Evolutionary conservation across 2,888 invertebrate genomes (phyloP).

Genomic region (Pocota personata): DNA sequence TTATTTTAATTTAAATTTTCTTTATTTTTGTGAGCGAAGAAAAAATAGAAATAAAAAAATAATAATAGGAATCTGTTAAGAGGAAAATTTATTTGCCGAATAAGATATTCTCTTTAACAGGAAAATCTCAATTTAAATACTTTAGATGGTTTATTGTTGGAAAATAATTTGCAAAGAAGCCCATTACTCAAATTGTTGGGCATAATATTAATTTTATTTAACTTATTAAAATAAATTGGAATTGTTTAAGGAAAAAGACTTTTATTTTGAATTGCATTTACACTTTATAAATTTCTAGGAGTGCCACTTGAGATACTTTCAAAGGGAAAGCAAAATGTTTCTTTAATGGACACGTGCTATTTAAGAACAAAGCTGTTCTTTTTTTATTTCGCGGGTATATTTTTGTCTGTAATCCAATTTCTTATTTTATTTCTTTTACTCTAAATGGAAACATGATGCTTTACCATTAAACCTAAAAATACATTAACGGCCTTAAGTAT

Average conservation of each 20-base stretch:
- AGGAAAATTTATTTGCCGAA: neutral
- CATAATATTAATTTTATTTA: neutral
- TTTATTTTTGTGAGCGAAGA: no score
- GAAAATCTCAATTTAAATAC: slow-evolving; percentile 1
- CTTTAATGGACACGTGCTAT: neutral
- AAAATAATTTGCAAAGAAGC: neutral
- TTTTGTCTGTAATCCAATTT: neutral
- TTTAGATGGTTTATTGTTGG: neutral
- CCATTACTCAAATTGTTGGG: neutral
- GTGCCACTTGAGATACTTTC: neutral
- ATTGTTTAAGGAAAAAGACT: neutral
- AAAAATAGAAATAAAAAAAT: neutral
- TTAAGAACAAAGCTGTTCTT: neutral
- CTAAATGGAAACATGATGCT: neutral
- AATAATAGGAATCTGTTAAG: neutral
- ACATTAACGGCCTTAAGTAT: neutral
- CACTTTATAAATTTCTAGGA: neutral
- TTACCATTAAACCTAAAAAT: neutral
- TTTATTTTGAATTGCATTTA: neutral
- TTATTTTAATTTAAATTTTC: neutral
- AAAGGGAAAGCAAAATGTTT: neutral
- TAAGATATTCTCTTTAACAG: neutral
- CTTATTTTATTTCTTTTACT: neutral
- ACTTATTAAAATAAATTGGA: neutral
- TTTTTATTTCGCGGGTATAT: neutral